These are phyloP conservation scores for Ifrita kowaldi DNA, from an alignment of 2,113 vertebrate species.

Conservation along the genomic window DNA sequence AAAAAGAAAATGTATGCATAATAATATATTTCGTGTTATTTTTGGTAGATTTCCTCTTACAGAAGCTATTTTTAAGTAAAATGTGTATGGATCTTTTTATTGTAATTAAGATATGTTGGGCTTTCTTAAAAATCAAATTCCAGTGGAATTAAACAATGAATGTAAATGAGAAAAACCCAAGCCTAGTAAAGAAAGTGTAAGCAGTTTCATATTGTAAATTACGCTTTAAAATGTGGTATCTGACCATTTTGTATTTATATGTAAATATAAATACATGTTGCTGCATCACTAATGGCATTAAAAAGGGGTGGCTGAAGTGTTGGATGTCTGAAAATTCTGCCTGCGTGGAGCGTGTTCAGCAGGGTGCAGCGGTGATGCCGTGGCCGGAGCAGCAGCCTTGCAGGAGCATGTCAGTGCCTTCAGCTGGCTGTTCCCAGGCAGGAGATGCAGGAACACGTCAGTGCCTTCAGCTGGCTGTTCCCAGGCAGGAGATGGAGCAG, in stretches of 20 bases:
- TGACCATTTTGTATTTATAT: slow-evolving; percentile 52
- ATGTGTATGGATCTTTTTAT: slow-evolving; percentile 54
- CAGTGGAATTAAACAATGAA: slow-evolving; percentile 54
- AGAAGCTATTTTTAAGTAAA: slow-evolving; percentile 69
- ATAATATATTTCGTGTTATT: slow-evolving; percentile 67
- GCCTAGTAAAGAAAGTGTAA: slow-evolving; percentile 25
- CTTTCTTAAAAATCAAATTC: slow-evolving; percentile 56
- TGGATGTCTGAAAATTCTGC: background rate
- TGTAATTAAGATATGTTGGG: slow-evolving; percentile 27
- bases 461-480: background rate
- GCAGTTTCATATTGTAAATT: slow-evolving; percentile 41
- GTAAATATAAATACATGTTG: slow-evolving; percentile 39
- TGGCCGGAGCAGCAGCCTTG: background rate
- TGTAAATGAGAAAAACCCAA: slow-evolving; percentile 46
- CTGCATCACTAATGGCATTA: slow-evolving; percentile 41
- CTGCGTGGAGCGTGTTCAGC: fast-evolving
- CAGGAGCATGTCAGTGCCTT: fast-evolving
- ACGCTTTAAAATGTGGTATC: slow-evolving; percentile 18
- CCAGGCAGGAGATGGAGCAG: background rate
- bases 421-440: background rate
- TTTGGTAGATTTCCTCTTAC: slow-evolving; percentile 66
- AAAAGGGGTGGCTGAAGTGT: background rate
- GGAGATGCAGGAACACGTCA: fast-evolving
- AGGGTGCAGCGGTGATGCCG: fast-evolving
- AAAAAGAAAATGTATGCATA: slow-evolving; percentile 36